These are phyloP conservation scores for human DNA, from an alignment of 2,113 vertebrate species.

Conservation along the genomic window DNA sequence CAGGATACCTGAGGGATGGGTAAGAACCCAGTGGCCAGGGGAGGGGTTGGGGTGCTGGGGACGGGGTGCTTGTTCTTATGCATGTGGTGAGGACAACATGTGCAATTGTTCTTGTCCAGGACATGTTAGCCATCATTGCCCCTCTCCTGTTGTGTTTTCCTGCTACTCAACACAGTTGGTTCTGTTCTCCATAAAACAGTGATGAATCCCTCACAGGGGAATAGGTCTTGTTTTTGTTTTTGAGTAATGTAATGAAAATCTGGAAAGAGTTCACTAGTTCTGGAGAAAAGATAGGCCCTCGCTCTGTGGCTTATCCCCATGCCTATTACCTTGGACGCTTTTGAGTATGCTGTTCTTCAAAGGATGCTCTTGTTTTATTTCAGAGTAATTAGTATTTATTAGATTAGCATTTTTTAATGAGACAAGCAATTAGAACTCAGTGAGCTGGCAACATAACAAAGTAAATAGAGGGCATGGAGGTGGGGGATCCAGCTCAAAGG, in stretches of 20 bases:
- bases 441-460: neutral
- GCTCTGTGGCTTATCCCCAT: accelerated
- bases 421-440: neutral
- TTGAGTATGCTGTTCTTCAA: neutral
- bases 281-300: neutral
- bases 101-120: no score
- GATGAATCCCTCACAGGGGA: neutral
- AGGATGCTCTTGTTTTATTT: neutral
- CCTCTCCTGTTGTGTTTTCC: neutral
- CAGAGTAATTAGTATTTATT: constrained; percentile 40
- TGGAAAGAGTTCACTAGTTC: constrained; percentile 19
- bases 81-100: accelerated
- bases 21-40: no score
- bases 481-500: neutral
- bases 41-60: no score
- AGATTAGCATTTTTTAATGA: constrained; percentile 15
- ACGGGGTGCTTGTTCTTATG: neutral
- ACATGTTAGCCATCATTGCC: accelerated
- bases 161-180: neutral
- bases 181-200: neutral
- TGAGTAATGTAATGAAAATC: constrained; percentile 61
- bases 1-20: neutral
- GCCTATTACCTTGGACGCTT: neutral
- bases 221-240: constrained; percentile 5
- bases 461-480: neutral